Conservation (phyloP, 1,140 invertebrate genomes). For the Saccostrea cuccullata region DNA sequence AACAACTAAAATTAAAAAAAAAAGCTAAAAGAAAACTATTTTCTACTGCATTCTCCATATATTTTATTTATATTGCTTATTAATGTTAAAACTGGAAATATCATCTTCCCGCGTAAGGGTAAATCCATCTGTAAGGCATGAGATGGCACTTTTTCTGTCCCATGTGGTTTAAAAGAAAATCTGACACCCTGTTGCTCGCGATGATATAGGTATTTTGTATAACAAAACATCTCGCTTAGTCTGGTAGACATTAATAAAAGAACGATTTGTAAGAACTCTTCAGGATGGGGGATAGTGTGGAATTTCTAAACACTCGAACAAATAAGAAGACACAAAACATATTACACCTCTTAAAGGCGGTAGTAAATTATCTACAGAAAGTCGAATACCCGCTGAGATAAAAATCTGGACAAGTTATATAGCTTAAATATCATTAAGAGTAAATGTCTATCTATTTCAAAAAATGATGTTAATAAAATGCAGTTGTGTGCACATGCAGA, state of each 20-base stretch:
- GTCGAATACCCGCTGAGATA: background rate
- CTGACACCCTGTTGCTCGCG: conserved; percentile 1
- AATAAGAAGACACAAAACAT: conserved; percentile 21
- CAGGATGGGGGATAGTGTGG: conserved; percentile 4
- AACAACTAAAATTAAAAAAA: background rate
- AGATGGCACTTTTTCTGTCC: conserved; percentile 16
- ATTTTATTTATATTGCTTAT: background rate
- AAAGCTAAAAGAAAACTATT: background rate
- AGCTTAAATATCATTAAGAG: no score
- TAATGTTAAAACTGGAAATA: background rate
- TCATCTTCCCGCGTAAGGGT: background rate
- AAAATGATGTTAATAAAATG: no score
- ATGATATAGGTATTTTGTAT: conserved; percentile 21
- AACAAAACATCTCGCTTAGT: conserved; percentile 23
- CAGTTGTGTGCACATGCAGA: no score
- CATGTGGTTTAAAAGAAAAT: conserved; percentile 23
- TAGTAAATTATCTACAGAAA: background rate
- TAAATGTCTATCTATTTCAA: no score
- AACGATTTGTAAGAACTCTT: conserved; percentile 3
- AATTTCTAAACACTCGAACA: conserved; percentile 24
- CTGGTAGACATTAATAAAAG: conserved; percentile 17
- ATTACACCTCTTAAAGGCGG: background rate
- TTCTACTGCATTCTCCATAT: background rate
- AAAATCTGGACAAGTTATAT: no score
- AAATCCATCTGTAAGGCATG: background rate